A percentile compares a stretch with the other conserved stretches of the same genome.
These are phyloP conservation scores for Anniella stebbinsi DNA, from an alignment of 2,797 vertebrate species.

Conservation along the genomic window DNA sequence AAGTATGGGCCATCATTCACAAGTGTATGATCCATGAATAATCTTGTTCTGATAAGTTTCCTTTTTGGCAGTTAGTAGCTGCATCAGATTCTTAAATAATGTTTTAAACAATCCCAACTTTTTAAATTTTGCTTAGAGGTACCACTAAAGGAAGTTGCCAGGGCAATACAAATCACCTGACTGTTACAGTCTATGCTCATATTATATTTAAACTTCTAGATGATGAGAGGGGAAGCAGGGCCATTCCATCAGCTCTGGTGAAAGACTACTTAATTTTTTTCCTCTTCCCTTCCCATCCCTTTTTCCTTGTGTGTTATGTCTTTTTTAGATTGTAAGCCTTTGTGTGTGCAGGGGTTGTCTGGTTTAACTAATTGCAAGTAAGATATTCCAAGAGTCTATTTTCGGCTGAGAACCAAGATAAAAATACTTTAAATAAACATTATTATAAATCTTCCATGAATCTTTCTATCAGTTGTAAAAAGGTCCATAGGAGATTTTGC, in stretches of 20 bases:
- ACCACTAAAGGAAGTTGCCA: too few relatives aligned
- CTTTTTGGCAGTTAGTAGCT: background rate
- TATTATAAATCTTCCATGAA: constrained; percentile 36
- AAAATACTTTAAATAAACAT: background rate
- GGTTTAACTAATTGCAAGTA: too few relatives aligned
- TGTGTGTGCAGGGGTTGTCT: too few relatives aligned
- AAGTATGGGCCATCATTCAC: background rate
- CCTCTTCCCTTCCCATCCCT: background rate
- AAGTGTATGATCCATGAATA: background rate
- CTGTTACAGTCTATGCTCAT: background rate
- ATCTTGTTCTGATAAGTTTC: background rate
- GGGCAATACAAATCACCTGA: background rate
- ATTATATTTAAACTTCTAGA: background rate
- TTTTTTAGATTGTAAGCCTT: too few relatives aligned
- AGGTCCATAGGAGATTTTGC: constrained; percentile 4
- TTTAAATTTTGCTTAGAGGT: constrained; percentile 1
- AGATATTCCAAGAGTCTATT: too few relatives aligned
- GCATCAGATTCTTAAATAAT: background rate
- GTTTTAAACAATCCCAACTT: background rate
- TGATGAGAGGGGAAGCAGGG: background rate
- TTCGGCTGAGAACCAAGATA: too few relatives aligned
- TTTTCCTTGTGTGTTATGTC: too few relatives aligned
- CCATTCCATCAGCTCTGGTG: too few relatives aligned
- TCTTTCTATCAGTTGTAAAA: constrained; percentile 24
- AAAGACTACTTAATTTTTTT: too few relatives aligned